Conservation (phyloP, 2,113 vertebrate species). For the Charina bottae region DNA sequence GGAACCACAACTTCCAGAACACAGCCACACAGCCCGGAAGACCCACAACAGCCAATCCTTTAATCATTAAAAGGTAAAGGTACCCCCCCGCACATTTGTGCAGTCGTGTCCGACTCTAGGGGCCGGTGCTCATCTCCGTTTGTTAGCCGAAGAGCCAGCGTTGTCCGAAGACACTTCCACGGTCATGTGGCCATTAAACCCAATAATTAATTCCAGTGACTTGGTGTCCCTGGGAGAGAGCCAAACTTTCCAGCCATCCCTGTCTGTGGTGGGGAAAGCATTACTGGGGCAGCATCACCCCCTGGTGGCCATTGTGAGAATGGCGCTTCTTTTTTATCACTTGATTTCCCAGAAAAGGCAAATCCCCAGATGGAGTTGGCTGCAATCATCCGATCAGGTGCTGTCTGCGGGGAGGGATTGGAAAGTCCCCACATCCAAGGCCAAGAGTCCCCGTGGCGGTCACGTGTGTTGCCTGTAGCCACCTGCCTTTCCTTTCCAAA, state of each 20-base stretch:
- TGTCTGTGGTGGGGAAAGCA: neutral
- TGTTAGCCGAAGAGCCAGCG: too few species aligned
- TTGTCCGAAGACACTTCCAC: too few species aligned
- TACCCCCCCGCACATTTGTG: too few species aligned
- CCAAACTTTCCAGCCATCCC: neutral
- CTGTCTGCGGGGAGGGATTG: neutral
- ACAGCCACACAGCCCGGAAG: too few species aligned
- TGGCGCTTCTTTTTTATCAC: neutral
- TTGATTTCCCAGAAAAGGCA: slow-evolving; percentile 29
- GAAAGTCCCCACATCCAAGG: neutral
- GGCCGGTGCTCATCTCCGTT: too few species aligned
- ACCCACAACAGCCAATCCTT: too few species aligned
- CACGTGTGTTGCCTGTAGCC: neutral
- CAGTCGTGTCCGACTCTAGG: too few species aligned
- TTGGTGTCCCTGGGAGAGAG: neutral
- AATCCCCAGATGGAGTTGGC: neutral
- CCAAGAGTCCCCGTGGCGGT: too few species aligned
- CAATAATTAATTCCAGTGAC: neutral
- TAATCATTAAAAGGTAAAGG: too few species aligned
- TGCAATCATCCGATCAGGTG: neutral
- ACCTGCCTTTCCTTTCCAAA: neutral
- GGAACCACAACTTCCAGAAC: too few species aligned
- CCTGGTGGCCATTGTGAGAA: neutral
- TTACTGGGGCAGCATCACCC: neutral
- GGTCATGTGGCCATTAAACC: too few species aligned